Base-by-base conservation (phyloP, 2,797 vertebrate species). In the Sebastes cheni region DNA sequence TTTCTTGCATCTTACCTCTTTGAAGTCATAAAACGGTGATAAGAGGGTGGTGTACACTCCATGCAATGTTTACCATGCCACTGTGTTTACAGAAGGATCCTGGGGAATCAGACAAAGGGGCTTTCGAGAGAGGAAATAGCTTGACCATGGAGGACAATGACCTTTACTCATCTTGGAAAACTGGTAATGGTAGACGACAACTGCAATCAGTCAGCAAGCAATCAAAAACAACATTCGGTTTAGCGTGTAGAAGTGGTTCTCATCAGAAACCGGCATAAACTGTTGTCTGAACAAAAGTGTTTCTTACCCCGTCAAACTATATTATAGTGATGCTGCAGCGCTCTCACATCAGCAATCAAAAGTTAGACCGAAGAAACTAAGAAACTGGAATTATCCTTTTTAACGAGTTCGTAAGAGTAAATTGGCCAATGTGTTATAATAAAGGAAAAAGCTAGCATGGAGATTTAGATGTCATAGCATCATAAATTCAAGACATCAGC, bases 121-220 rank as follows among this genome's bases (percentile, higher is more conserved):
- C 18, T 84, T 87, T 84, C 20, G 81, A 82, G 54, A 75, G 65
- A 88, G 92, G 79, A 76, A 89, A 89, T 55, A 54, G 0, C 1
- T 73, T 91, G n/a, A 90, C 78, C 75, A 96, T 97, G 97, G 95
- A 95, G 60, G 96, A 97, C 72, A 98, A 98, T 69, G 93, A 96
- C 14, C 95, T 98, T 82, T 98, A 98, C 75, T 97, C 96, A 0
- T 95, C 96, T 36, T 96, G 96, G 97, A 91, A 94, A 82, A 92
- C 93, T 70, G 11, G 97, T 98, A 92, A 89, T 55, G 69, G 9
- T 14, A 62, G 34, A 25, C 1, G 3, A 59, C 55, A 55, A 22
- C 25, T 72, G 30, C 39, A 42, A 86, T 66, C 36, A 54, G 8
- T 52, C 34, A 73, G 14, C 23, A 69, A 36, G 25, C 14, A 32